Conservation (phyloP, 1,140 invertebrate genomes). For the Diachasmimorpha longicaudata region DNA sequence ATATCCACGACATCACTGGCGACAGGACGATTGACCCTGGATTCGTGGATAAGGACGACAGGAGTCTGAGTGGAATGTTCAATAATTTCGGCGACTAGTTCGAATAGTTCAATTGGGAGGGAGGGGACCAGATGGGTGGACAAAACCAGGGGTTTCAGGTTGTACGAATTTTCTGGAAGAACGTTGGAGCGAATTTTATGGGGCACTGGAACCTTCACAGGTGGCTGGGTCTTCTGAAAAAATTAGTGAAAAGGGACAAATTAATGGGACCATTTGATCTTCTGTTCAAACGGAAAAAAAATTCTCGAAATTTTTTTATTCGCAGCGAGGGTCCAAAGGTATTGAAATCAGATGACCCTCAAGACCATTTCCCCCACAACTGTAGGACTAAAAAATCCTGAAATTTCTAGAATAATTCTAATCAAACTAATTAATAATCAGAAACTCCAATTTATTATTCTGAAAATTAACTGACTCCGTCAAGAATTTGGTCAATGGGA, state of each 20-base stretch:
- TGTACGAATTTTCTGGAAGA: slow-evolving; percentile 22
- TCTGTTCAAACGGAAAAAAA: no score
- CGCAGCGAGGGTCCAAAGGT: no score
- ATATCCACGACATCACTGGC: slow-evolving; percentile 60
- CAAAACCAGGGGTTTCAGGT: slow-evolving; percentile 51
- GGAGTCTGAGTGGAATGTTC: slow-evolving; percentile 56
- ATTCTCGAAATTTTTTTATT: no score
- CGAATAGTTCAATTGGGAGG: slow-evolving; percentile 62
- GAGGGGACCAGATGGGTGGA: slow-evolving; percentile 65
- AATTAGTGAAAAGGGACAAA: neutral
- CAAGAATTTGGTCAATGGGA: no score
- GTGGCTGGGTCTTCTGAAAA: slow-evolving; percentile 12
- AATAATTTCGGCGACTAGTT: slow-evolving; percentile 59
- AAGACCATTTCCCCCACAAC: no score
- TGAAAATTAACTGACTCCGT: no score
- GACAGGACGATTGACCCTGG: slow-evolving; percentile 61
- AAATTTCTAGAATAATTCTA: no score
- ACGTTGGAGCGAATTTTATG: neutral
- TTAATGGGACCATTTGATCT: no score
- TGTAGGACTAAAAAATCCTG: no score
- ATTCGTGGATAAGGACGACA: slow-evolving; percentile 61
- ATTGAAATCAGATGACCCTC: no score
- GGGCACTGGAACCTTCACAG: slow-evolving; percentile 32
- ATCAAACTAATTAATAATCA: no score
- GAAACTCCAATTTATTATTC: no score